Percentiles rank a stretch among this genome's conserved stretches.
These are phyloP conservation scores for Choreutis nemorana DNA, from an alignment of 2,888 invertebrate species.

Conservation along the genomic window DNA sequence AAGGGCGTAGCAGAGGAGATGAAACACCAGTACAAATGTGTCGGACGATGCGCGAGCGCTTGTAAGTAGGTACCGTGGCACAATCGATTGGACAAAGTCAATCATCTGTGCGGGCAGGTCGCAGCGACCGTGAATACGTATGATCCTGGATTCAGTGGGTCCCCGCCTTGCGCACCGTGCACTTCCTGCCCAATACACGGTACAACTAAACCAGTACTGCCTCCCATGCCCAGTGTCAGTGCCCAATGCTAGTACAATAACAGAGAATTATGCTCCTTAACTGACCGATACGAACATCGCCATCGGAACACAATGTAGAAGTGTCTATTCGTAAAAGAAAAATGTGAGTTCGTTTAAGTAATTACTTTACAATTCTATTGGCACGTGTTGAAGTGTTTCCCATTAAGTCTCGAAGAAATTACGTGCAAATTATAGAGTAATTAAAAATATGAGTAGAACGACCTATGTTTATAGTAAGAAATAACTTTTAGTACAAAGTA, in stretches of 20 bases:
- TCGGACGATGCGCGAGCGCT: slow-evolving; percentile 28
- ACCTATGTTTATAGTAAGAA: no score
- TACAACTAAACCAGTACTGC: no score
- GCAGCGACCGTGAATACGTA: slow-evolving; percentile 56
- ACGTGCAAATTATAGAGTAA: no score
- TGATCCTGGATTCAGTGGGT: slow-evolving; percentile 32
- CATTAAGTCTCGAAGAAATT: no score
- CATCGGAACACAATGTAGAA: slow-evolving; percentile 51
- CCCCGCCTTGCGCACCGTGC: slow-evolving; percentile 40
- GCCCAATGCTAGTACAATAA: slow-evolving; percentile 14
- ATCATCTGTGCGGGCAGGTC: slow-evolving; percentile 52
- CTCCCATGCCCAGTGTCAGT: no score
- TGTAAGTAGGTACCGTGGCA: slow-evolving; percentile 39
- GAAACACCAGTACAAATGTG: slow-evolving; percentile 7
- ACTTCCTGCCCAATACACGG: slow-evolving; percentile 29
- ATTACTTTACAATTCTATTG: no score
- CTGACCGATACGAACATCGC: slow-evolving; percentile 25
- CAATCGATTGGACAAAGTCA: slow-evolving; percentile 59
- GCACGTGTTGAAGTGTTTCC: no score
- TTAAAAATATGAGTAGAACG: no score
- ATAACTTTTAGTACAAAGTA: no score
- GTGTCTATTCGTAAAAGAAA: slow-evolving; percentile 48
- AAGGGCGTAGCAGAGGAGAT: slow-evolving; percentile 27
- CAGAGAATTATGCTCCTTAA: slow-evolving; percentile 15
- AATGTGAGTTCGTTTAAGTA: no score